Evolutionary conservation across 2,888 invertebrate species (phyloP), one percentile per base, ranked within the genome.

Genomic region (Morinoia aosen): DNA sequence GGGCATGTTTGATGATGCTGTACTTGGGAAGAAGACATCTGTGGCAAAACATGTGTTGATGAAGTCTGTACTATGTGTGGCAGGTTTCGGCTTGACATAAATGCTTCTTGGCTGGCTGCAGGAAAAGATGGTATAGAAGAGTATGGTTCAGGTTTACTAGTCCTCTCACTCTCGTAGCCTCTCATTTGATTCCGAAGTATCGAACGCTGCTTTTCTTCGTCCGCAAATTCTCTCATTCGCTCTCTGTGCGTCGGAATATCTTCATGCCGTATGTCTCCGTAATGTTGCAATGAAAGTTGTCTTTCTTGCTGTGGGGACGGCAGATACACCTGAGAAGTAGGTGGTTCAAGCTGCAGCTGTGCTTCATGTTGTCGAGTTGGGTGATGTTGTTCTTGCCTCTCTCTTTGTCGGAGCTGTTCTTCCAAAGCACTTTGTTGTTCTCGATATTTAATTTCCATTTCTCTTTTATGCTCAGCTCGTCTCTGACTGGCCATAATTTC

Each of bases 1-100:
- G 95, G 64, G 64, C 95, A 95, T n/a, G 64, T 61, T 95, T 95
- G n/a, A n/a, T 61, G 64, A n/a, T 95, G 95, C 16, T 95, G 95
- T 7, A 57, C 48, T 76, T 95, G 95, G 8, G 95, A 95, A 64
- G 95, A 64, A 33, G 95, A 95, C 48, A 95, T 58, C 39, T 64
- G 58, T 61, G 58, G 95, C n/a, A 40, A 64, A 95, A 76, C 33
- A 57, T 95, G 95, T 39, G 95, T 58, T 58, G 95, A 95, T 12
- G 95, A 95, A 76, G 95, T 95, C n/a, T 95, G 95, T 48, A 95
- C 61, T 40, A 57, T 48, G 19, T 95, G 95, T 16, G 40, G 64
- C n/a, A 64, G 19, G 33, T 95, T 48, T 57, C 56, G 56, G n/a
- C 33, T 57, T 93, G 93, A 16, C 7, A 33, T 12, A 57, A 48